Percentiles rank a stretch among this genome's conserved stretches.
phyloP scores from a whole-genome alignment of 2,797 vertebrate species.

The Buceros bicornis region DNA sequence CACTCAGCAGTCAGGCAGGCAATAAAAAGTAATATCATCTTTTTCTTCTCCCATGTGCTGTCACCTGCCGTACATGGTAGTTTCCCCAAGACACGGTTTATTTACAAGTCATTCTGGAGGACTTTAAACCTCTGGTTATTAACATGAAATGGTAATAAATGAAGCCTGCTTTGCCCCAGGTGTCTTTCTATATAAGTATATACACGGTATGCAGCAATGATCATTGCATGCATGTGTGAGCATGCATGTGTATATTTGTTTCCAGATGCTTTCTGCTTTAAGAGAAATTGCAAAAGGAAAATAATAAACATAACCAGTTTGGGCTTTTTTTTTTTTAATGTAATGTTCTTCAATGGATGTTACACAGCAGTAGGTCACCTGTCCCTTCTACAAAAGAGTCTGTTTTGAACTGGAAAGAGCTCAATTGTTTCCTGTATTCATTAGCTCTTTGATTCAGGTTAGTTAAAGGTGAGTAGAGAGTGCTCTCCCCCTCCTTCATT shows the following conservation, averaged over 20 bases:
- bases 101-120: not conserved
- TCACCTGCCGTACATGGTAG: not conserved
- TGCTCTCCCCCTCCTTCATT: not conserved
- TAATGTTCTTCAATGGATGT: not conserved
- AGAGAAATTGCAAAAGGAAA: not conserved
- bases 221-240: not conserved
- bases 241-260: not conserved
- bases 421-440: not conserved
- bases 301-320: not conserved
- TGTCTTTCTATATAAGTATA: not conserved
- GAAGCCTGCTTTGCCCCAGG: not conserved
- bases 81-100: not conserved
- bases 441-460: not conserved
- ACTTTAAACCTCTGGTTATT: not conserved
- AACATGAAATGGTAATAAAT: not conserved
- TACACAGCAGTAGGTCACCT: not conserved
- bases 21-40: not conserved
- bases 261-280: slow-evolving; percentile 4
- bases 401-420: not conserved
- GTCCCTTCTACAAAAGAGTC: not conserved
- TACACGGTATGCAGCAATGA: not conserved
- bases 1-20: not conserved
- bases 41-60: not conserved
- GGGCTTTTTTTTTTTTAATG: not conserved
- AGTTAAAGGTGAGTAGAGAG: not conserved